Conservation (phyloP, 2,113 vertebrate genomes). For the Mormyrus iriodes region DNA sequence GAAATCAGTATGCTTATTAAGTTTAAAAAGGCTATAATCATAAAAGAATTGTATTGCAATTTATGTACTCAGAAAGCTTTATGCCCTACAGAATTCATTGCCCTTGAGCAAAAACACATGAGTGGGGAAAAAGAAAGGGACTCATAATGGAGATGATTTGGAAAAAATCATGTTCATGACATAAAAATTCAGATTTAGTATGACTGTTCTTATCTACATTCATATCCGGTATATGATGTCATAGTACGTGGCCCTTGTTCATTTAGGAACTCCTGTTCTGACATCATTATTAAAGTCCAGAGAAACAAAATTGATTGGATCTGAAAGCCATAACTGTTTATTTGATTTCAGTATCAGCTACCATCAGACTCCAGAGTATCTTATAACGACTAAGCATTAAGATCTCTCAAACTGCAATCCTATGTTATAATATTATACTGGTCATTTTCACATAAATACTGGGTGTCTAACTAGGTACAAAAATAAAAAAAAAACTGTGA, state of each 20-base stretch:
- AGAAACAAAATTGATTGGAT: not conserved
- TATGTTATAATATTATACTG: not conserved
- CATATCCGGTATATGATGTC: not conserved
- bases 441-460: not conserved
- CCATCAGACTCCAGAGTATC: not conserved
- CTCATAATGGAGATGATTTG: not conserved
- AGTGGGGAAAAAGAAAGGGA: not conserved
- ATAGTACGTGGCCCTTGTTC: not conserved
- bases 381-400: not conserved
- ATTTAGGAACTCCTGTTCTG: not conserved
- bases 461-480: not conserved
- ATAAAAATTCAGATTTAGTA: not conserved
- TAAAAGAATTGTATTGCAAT: not conserved
- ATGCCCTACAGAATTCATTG: not conserved
- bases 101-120: not conserved
- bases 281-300: not conserved
- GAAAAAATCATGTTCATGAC: not conserved
- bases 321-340: not conserved
- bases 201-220: not conserved
- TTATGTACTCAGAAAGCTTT: not conserved
- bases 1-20: slow-evolving; percentile 5
- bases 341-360: not conserved
- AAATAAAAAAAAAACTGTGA: not conserved
- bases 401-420: not conserved
- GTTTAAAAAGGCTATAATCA: slow-evolving; percentile 7